Percentiles rank a stretch among this genome's conserved stretches.
phyloP scores from a whole-genome alignment of 2,113 vertebrate genomes.

The Amphilophus citrinellus region DNA sequence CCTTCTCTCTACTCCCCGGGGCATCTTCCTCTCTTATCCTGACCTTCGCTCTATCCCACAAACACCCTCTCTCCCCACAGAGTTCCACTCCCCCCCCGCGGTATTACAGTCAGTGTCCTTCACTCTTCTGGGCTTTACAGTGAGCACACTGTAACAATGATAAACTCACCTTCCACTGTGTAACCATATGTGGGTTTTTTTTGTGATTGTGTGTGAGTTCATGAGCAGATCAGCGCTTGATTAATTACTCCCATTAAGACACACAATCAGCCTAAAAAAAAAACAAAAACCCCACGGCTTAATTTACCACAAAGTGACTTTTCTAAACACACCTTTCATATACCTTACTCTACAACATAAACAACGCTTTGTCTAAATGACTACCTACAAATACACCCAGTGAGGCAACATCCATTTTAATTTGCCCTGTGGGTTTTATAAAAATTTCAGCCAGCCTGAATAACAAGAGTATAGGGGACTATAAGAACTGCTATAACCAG shows the following conservation, averaged over 20 bases:
- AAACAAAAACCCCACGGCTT: constrained; percentile 20
- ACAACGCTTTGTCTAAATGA: background rate
- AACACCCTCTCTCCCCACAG: background rate
- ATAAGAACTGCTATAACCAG: background rate
- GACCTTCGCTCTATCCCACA: constrained; percentile 54
- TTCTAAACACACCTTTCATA: constrained; percentile 25
- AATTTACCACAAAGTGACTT: constrained; percentile 62
- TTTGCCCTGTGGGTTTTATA: background rate
- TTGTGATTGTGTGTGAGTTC: constrained; percentile 2
- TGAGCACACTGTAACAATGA: constrained; percentile 37
- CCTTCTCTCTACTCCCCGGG: constrained; percentile 36
- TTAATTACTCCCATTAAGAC: constrained; percentile 60
- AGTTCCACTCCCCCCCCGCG: background rate
- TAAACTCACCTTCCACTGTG: constrained; percentile 40
- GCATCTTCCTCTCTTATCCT: constrained; percentile 53
- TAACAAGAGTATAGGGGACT: background rate
- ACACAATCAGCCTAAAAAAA: constrained; percentile 11
- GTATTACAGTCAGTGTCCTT: constrained; percentile 60
- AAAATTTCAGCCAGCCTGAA: constrained; percentile 1
- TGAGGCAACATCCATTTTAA: background rate
- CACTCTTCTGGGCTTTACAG: constrained; percentile 43
- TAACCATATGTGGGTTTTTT: background rate
- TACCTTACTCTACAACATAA: background rate
- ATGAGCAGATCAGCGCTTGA: constrained; percentile 50
- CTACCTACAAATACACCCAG: background rate